Base-by-base conservation (phyloP, 2,113 vertebrate genomes). In the Eurystomus gularis region DNA sequence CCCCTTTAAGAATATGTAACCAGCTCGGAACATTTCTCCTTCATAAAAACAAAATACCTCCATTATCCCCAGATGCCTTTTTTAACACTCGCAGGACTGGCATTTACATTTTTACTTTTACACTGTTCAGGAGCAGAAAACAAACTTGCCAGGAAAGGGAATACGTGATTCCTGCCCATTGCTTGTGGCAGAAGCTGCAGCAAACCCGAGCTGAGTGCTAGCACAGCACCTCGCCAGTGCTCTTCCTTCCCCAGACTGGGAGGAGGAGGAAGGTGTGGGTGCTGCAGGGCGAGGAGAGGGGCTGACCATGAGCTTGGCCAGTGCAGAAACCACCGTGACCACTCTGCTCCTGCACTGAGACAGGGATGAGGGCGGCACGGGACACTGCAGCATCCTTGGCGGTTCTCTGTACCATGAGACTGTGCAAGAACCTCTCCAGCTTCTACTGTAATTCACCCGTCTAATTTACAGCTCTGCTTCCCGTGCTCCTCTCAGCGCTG, bases 281-380 rank as follows among this genome's bases (percentile, higher is more conserved):
- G 2, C 65, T 48, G 9, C 12, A 3, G 69, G 69, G 75, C 57
- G 28, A 83, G 65, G 7, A 52, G 19, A 5, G 57, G n/a, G 60
- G 12, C 13, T 42, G 61, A 18, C n/a, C 2, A 2, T 28, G 7
- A 5, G 11, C 25, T 21, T 7, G 15, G 3, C n/a, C 57, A 37
- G 7, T 5, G 2, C 33, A 20, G 26, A 51, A 64, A 15, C 9
- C 29, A 2, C 28, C 17, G 2, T 0, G 37, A 6, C 28, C 6
- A 54, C 66, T 55, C 49, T 46, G 73, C 25, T 37, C 23, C 35
- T 17, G 58, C 46, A 2, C 54, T 21, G 77, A 19, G 42, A 31
- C 2, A 13, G 24, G 5, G 73, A 6, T 11, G 75, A 37, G 62
- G 42, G 23, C 10, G 58, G 71, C 66, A 8, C 21, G 3, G 28